Conservation (phyloP, 2,797 vertebrate species). For the Pseudomugil gertrudae region DNA sequence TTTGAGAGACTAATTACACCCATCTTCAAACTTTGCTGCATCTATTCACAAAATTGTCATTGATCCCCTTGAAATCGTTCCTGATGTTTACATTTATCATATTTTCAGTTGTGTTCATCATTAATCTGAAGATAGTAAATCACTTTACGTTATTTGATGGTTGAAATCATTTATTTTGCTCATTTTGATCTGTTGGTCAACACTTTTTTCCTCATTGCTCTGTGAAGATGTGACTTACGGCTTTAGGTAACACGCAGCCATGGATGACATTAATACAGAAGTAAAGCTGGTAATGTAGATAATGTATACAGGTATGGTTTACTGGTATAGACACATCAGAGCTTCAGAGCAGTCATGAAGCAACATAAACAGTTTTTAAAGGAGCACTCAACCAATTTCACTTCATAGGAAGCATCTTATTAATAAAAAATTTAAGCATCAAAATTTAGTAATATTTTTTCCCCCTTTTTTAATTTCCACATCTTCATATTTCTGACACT, state of each 20-base stretch:
- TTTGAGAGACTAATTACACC: neutral
- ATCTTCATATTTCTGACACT: neutral
- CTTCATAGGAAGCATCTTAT: neutral
- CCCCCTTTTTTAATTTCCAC: neutral
- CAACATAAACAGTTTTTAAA: no score
- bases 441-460: no score
- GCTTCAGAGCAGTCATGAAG: no score
- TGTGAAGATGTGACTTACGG: neutral
- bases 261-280: neutral
- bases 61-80: neutral
- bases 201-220: no score
- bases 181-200: neutral
- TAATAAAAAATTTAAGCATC: neutral
- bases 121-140: neutral
- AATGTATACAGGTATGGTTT: constrained; percentile 3
- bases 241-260: neutral
- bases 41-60: neutral
- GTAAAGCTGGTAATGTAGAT: neutral
- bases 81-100: neutral
- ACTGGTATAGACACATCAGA: neutral
- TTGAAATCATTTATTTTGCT: neutral
- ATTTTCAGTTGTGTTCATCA: neutral
- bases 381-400: neutral
- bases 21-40: neutral
- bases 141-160: neutral